phyloP scores from a whole-genome alignment of 2,888 invertebrate genomes.

The Tillus elongatus region DNA sequence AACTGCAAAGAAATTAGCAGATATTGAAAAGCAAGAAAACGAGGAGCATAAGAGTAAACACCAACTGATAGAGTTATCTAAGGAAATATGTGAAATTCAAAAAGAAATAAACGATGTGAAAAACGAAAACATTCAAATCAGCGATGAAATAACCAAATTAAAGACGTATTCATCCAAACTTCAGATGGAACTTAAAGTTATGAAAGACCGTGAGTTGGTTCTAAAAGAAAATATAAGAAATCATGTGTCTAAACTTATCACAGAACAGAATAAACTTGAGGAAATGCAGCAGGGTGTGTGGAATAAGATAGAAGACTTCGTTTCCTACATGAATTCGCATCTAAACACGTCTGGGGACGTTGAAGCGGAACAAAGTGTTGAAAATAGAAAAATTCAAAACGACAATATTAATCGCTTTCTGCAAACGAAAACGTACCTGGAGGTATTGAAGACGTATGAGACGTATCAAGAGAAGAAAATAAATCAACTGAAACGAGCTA shows the following conservation, averaged over 20 bases:
- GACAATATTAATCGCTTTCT: too few species aligned
- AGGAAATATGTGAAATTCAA: slow-evolving; percentile 5
- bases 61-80: slow-evolving; percentile 10
- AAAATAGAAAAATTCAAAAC: too few species aligned
- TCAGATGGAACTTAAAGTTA: neutral
- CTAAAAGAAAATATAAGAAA: slow-evolving; percentile 9
- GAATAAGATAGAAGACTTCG: slow-evolving; percentile 12
- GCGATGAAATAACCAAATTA: slow-evolving; percentile 6
- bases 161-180: slow-evolving; percentile 5
- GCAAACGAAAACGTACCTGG: slow-evolving; percentile 19
- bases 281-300: slow-evolving; percentile 10
- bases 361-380: neutral
- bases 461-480: slow-evolving; percentile 19
- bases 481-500: slow-evolving; percentile 13
- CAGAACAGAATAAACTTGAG: slow-evolving; percentile 10
- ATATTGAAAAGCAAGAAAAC: slow-evolving; percentile 5
- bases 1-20: slow-evolving; percentile 4
- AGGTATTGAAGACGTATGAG: slow-evolving; percentile 16
- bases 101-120: slow-evolving; percentile 8
- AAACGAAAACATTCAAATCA: neutral
- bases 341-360: too few species aligned
- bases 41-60: slow-evolving; percentile 5
- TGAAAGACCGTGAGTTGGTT: slow-evolving; percentile 8
- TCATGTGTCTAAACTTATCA: slow-evolving; percentile 10
- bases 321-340: slow-evolving; percentile 6